Conservation (phyloP, 2,888 invertebrate genomes). For the Leptogaster cylindrica region DNA sequence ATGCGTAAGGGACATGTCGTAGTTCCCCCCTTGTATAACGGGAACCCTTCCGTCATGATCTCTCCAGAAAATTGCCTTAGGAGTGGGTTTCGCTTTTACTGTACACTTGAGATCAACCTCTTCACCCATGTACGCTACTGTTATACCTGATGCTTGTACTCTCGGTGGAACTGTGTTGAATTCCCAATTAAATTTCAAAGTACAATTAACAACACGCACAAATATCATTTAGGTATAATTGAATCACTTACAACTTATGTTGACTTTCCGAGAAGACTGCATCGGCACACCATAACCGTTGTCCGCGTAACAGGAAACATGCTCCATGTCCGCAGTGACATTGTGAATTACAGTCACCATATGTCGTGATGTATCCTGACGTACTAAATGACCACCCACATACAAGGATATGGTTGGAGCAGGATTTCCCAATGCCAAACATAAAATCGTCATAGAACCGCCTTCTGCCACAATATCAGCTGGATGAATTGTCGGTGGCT, state of each 20-base stretch:
- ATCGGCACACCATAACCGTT: conserved; percentile 87
- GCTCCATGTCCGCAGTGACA: conserved; percentile 83
- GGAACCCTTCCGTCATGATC: conserved; percentile 76
- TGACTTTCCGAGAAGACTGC: conserved; percentile 81
- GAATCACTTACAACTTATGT: conserved; percentile 75
- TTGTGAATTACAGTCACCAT: conserved; percentile 88
- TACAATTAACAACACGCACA: not conserved
- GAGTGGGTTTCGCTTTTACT: conserved; percentile 80
- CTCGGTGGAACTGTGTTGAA: conserved; percentile 79
- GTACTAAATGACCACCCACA: conserved; percentile 74
- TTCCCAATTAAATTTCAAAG: conserved; percentile 72
- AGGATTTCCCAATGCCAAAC: conserved; percentile 84
- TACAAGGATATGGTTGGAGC: conserved; percentile 84
- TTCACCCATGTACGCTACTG: conserved; percentile 78
- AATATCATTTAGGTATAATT: not conserved
- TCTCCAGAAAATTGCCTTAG: conserved; percentile 82
- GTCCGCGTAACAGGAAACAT: conserved; percentile 86
- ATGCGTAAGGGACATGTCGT: conserved; percentile 68
- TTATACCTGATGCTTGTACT: conserved; percentile 78
- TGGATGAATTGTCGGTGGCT: conserved; percentile 85
- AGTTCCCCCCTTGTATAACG: conserved; percentile 79
- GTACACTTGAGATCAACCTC: conserved; percentile 78
- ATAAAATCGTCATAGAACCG: conserved; percentile 83
- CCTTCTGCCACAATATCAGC: conserved; percentile 83
- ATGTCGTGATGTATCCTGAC: conserved; percentile 81